A percentile compares a stretch with the other conserved stretches of the same genome.
phyloP scores from a whole-genome alignment of 2,797 vertebrate species.

The Hydrocynus forskahlii region DNA sequence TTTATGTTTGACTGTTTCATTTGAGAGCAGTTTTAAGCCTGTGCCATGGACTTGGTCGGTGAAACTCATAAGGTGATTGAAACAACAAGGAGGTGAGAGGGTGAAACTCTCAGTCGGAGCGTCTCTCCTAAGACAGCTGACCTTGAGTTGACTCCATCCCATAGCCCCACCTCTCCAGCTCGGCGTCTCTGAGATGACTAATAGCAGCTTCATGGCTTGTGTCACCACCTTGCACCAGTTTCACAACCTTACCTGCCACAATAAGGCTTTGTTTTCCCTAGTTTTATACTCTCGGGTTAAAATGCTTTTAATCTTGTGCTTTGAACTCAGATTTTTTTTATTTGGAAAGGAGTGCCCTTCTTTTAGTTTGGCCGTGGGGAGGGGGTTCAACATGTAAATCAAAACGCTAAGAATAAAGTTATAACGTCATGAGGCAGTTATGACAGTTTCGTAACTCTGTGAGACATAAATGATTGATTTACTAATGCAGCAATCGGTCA shows the following conservation, averaged over 20 bases:
- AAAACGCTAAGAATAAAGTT: slow-evolving; percentile 3
- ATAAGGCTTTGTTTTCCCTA: slow-evolving; percentile 58
- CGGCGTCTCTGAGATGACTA: slow-evolving; percentile 60
- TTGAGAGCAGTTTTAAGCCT: slow-evolving; percentile 11
- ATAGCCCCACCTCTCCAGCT: slow-evolving; percentile 49
- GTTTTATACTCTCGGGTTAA: slow-evolving; percentile 49
- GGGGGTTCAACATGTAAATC: slow-evolving; percentile 36
- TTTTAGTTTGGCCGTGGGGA: slow-evolving; percentile 6
- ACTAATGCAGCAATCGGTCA: slow-evolving; percentile 14
- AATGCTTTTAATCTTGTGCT: slow-evolving; percentile 51
- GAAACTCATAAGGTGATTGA: slow-evolving; percentile 29
- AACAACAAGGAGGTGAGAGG: slow-evolving; percentile 45
- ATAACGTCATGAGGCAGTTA: slow-evolving; percentile 3
- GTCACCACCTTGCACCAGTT: slow-evolving; percentile 57
- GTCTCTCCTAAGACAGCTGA: slow-evolving; percentile 58
- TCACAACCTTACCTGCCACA: slow-evolving; percentile 60
- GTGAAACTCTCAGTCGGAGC: slow-evolving; percentile 36
- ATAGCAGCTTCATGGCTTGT: slow-evolving; percentile 54
- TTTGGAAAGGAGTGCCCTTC: slow-evolving; percentile 40
- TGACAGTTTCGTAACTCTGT: slow-evolving; percentile 12
- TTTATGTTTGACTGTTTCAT: slow-evolving; percentile 15
- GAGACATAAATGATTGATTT: neutral
- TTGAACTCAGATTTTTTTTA: slow-evolving; percentile 31
- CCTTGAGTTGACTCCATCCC: slow-evolving; percentile 58
- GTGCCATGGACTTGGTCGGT: neutral